A percentile compares a stretch with the other conserved stretches of the same genome.
These are phyloP conservation scores for Aldrovandia affinis DNA, from an alignment of 2,797 vertebrate genomes.

Conservation along the genomic window DNA sequence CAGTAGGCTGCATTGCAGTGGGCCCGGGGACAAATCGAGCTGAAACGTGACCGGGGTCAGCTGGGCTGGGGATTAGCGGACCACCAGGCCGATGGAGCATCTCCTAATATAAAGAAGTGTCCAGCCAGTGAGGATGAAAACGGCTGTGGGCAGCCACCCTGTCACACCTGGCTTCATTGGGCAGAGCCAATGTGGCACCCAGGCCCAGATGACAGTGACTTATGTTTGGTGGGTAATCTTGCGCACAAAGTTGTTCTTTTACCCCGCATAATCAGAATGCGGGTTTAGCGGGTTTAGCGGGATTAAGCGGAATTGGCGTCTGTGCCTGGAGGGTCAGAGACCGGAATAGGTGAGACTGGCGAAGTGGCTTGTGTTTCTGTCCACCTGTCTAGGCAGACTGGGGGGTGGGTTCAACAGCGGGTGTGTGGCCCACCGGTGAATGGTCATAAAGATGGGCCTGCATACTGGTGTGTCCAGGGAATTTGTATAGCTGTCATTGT, in stretches of 20 bases:
- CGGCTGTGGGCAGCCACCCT: background rate
- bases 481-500: background rate
- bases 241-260: conserved; percentile 71
- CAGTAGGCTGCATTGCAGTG: conserved; percentile 57
- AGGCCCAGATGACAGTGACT: conserved; percentile 40
- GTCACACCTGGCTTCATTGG: background rate
- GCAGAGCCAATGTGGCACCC: background rate
- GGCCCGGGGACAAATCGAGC: conserved; percentile 29
- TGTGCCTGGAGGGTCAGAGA: conserved; percentile 34
- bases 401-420: conserved; percentile 35
- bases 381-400: conserved; percentile 35
- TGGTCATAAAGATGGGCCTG: conserved; percentile 29
- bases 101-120: conserved; percentile 52
- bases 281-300: conserved; percentile 69
- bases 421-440: conserved; percentile 39
- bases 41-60: conserved; percentile 72
- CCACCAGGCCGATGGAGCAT: conserved; percentile 49
- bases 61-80: conserved; percentile 66
- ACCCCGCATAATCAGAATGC: conserved; percentile 67
- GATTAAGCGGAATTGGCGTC: conserved; percentile 70
- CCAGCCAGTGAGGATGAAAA: conserved; percentile 19
- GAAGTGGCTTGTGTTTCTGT: conserved; percentile 17
- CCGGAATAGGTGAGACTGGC: background rate
- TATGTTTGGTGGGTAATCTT: conserved; percentile 59
- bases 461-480: background rate